Percentiles rank a stretch among this genome's conserved stretches.
These are phyloP conservation scores for Echiichthys vipera DNA, from an alignment of 2,797 vertebrate genomes.

Conservation along the genomic window DNA sequence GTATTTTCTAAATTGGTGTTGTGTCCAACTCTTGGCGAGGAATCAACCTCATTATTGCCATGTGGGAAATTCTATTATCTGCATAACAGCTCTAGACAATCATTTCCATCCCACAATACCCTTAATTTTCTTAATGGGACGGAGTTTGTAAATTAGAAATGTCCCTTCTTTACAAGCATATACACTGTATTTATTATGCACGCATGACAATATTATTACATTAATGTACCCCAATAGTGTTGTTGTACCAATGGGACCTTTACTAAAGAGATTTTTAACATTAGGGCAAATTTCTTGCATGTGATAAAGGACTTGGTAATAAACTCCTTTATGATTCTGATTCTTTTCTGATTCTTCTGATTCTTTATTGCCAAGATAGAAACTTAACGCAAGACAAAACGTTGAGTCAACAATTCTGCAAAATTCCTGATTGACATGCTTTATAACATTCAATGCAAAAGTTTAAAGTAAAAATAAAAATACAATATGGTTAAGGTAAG, in stretches of 20 bases:
- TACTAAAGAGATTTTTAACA: too few relatives aligned
- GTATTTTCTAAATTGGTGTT: conserved; percentile 63
- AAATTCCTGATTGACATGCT: neutral
- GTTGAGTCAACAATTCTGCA: neutral
- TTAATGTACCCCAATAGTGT: neutral
- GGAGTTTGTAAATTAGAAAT: conserved; percentile 28
- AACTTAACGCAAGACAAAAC: neutral
- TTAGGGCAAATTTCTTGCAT: too few relatives aligned
- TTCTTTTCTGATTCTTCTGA: too few relatives aligned
- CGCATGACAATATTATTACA: neutral
- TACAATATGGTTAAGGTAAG: neutral
- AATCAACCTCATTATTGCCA: conserved; percentile 74
- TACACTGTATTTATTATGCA: neutral
- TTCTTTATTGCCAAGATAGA: neutral
- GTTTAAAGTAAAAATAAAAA: too few relatives aligned
- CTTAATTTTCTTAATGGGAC: conserved; percentile 31
- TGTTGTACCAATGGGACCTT: conserved; percentile 2
- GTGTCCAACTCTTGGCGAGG: conserved; percentile 69
- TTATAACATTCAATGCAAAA: neutral
- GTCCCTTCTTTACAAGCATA: conserved; percentile 25
- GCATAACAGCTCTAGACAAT: conserved; percentile 55
- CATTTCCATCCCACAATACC: conserved; percentile 34
- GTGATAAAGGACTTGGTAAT: too few relatives aligned
- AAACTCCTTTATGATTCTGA: too few relatives aligned
- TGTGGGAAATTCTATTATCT: conserved; percentile 71